Evolutionary conservation across 2,797 vertebrate species (phyloP).

Genomic region (Acropternis orthonyx): DNA sequence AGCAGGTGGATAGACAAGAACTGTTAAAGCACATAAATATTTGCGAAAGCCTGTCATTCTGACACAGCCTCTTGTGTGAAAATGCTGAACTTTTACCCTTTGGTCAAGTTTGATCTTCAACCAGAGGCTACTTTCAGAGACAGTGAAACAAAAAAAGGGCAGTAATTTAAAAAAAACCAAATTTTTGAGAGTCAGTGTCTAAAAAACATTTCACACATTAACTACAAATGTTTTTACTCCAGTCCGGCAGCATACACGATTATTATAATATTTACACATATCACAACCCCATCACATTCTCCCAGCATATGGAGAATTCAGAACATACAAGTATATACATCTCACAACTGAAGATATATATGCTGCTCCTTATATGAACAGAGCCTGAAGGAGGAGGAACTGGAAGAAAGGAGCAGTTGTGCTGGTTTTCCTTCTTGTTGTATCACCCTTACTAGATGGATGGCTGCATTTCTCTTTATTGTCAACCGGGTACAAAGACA

Average conservation of each 20-base stretch:
- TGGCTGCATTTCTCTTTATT: background rate
- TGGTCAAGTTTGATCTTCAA: background rate
- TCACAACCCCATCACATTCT: background rate
- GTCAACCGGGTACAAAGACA: background rate
- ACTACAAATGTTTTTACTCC: background rate
- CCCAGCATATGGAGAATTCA: background rate
- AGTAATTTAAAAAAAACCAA: background rate
- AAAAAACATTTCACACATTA: background rate
- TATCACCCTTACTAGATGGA: background rate
- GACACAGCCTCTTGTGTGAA: background rate
- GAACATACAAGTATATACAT: background rate
- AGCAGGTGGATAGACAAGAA: background rate
- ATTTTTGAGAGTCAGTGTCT: background rate
- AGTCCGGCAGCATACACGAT: rapidly evolving
- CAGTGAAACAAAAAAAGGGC: background rate
- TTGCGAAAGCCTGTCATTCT: background rate
- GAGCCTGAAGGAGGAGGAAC: slow-evolving; percentile 19
- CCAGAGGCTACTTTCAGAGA: background rate
- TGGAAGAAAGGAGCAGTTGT: background rate
- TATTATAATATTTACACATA: background rate
- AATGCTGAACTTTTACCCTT: background rate
- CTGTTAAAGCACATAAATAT: background rate
- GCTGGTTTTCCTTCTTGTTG: background rate
- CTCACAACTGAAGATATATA: background rate
- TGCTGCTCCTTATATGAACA: rapidly evolving